phyloP scores from a whole-genome alignment of 2,888 invertebrate genomes.

The Mythimna lalbum region DNA sequence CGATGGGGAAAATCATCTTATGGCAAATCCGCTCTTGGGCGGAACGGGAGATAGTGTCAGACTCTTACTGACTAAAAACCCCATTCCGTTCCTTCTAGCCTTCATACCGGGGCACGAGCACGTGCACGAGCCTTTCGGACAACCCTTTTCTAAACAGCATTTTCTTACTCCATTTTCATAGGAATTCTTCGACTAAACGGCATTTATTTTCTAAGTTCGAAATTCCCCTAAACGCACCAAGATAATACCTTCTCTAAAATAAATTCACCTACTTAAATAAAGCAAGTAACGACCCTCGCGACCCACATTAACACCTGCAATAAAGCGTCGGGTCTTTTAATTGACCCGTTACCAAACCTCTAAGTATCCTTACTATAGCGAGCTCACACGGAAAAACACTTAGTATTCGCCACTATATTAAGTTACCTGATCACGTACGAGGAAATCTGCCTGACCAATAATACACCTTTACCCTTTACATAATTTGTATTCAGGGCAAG shows the following conservation, averaged over 20 bases:
- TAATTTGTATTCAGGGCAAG: constrained; percentile 79
- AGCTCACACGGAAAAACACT: constrained; percentile 78
- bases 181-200: background rate
- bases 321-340: constrained; percentile 65
- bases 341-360: constrained; percentile 70
- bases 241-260: constrained; percentile 21
- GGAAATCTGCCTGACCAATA: constrained; percentile 86
- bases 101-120: too few relatives aligned
- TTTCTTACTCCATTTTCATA: background rate
- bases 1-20: too few relatives aligned
- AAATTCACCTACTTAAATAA: constrained; percentile 35
- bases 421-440: constrained; percentile 78
- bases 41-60: too few relatives aligned
- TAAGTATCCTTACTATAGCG: constrained; percentile 67
- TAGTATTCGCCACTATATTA: constrained; percentile 75
- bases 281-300: constrained; percentile 40
- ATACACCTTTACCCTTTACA: constrained; percentile 82
- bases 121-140: too few relatives aligned
- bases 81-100: too few relatives aligned
- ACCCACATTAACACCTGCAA: constrained; percentile 46
- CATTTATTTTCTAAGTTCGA: constrained; percentile 13
- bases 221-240: constrained; percentile 1
- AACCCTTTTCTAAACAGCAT: constrained; percentile 10
- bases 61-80: too few relatives aligned
- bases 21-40: too few relatives aligned